Conservation (phyloP, 2,113 vertebrate species). For the Thalassarche chlororhynchos region DNA sequence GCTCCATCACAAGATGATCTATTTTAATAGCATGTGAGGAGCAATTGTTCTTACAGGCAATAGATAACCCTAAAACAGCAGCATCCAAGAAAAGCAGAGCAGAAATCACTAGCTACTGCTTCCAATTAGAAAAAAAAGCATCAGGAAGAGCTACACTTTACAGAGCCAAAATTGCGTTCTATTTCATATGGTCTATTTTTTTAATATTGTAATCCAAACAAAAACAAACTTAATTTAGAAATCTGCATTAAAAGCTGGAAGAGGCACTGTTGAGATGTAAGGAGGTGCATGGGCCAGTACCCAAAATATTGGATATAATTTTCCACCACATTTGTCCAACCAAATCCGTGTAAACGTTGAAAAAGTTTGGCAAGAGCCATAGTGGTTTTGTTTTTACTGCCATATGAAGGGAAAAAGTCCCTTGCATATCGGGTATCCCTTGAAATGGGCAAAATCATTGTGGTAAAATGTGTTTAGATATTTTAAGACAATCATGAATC, state of each 20-base stretch:
- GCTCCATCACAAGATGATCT: neutral
- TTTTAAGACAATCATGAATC: slow-evolving; percentile 55
- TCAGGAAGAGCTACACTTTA: neutral
- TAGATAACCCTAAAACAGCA: slow-evolving; percentile 11
- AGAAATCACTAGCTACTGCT: neutral
- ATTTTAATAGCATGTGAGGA: neutral
- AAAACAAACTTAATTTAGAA: neutral
- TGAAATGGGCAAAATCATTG: slow-evolving; percentile 53
- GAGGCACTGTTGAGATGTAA: neutral
- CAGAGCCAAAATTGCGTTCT: neutral
- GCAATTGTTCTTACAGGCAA: neutral
- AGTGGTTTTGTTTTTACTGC: slow-evolving; percentile 2
- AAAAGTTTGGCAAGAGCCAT: neutral
- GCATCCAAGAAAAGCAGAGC: neutral
- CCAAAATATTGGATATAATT: slow-evolving; percentile 23
- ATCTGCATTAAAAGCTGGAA: neutral
- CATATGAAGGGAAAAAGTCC: slow-evolving; percentile 17
- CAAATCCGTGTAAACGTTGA: slow-evolving; percentile 4
- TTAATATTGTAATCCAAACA: neutral
- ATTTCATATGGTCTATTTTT: neutral
- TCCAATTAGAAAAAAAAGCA: neutral
- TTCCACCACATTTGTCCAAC: slow-evolving; percentile 13
- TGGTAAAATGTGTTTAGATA: slow-evolving; percentile 41
- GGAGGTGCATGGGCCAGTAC: neutral
- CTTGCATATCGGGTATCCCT: neutral